These are phyloP conservation scores for Gastrophysa polygoni DNA, from an alignment of 2,888 invertebrate species.

Conservation along the genomic window DNA sequence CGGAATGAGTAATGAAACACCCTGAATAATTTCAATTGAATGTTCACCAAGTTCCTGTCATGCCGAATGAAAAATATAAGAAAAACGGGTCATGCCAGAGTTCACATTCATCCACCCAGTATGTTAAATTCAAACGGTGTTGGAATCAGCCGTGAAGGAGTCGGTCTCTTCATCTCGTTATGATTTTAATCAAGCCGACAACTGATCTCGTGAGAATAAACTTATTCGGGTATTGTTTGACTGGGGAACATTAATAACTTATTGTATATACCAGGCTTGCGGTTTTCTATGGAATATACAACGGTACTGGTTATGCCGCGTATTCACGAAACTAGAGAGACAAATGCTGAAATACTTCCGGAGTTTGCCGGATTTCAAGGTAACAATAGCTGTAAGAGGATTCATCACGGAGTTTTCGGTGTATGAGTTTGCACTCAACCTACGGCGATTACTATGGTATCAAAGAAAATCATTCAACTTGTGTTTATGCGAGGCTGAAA, in stretches of 20 bases:
- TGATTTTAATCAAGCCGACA: conserved; percentile 39
- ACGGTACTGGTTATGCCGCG: not conserved
- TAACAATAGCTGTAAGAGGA: not conserved
- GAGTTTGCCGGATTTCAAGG: not conserved
- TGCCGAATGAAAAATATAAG: no score
- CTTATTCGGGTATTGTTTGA: conserved; percentile 40
- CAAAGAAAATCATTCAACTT: not conserved
- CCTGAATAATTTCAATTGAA: no score
- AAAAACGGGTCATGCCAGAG: no score
- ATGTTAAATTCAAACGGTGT: not conserved
- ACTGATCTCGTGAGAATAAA: conserved; percentile 41
- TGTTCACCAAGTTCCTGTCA: no score
- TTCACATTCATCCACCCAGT: no score
- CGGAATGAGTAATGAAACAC: no score
- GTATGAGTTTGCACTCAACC: not conserved
- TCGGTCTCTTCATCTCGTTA: conserved; percentile 8
- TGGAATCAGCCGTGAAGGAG: not conserved
- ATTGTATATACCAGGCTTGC: conserved; percentile 30
- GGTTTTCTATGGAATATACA: conserved; percentile 17
- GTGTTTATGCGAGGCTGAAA: not conserved
- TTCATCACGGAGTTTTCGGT: not conserved
- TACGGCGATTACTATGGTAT: not conserved
- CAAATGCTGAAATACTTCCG: not conserved
- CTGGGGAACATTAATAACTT: conserved; percentile 35
- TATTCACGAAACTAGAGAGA: not conserved